Percentiles rank a stretch among this genome's conserved stretches.
Conservation (phyloP, 2,888 invertebrate species). For the Drosophila paucipuncta region DNA sequence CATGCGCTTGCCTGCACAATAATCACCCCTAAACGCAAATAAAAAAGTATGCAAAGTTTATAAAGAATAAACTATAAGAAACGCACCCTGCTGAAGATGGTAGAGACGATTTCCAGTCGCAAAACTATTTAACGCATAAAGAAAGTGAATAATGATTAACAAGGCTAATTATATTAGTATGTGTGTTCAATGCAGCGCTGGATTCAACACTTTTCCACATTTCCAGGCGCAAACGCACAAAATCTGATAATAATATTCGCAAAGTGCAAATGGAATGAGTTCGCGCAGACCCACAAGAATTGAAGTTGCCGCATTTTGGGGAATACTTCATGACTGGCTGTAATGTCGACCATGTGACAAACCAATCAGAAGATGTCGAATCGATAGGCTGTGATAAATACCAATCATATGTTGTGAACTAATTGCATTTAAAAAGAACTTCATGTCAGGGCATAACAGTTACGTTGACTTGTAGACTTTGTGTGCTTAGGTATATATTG, state of each 20-base stretch:
- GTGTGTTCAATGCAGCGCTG: neutral
- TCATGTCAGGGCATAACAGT: neutral
- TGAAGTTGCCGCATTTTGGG: neutral
- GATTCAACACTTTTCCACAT: conserved; percentile 49
- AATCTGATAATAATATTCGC: conserved; percentile 54
- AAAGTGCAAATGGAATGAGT: conserved; percentile 44
- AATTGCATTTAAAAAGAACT: neutral
- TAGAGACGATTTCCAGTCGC: conserved; percentile 6
- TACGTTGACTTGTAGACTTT: neutral
- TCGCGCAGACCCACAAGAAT: conserved; percentile 7
- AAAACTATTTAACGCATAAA: conserved; percentile 52
- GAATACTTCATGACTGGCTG: conserved; percentile 3
- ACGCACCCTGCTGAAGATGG: neutral
- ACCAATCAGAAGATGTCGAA: neutral
- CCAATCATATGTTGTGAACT: neutral
- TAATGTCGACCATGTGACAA: conserved; percentile 2
- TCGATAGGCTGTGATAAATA: neutral
- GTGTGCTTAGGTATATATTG: neutral
- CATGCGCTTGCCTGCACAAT: conserved; percentile 39
- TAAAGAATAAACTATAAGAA: conserved; percentile 1
- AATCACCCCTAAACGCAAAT: conserved; percentile 30
- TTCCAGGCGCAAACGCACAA: conserved; percentile 47
- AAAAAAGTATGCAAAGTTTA: conserved; percentile 42
- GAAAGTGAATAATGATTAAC: conserved; percentile 49
- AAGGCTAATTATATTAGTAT: conserved; percentile 19